Base-by-base conservation (phyloP, 2,888 invertebrate species). In the Lordiphosa andalusiaca region DNA sequence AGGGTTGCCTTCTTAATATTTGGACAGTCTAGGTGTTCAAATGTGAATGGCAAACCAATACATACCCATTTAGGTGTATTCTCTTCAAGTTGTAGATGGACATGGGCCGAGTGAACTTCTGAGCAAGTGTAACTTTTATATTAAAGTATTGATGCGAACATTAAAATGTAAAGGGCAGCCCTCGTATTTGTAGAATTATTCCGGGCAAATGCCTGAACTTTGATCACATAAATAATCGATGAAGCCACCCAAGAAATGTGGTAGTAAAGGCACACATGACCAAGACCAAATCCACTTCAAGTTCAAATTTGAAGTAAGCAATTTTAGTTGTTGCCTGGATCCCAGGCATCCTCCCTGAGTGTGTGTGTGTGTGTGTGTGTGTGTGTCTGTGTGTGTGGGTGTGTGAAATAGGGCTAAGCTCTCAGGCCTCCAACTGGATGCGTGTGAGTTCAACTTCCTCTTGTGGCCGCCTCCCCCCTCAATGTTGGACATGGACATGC, bases 381-480 rank as follows among this genome's bases (percentile, higher is more conserved):
- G n/a, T n/a, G 61, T 59, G 57, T 36, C 36, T 41, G 48, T 42
- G 42, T 38, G 46, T 55, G 78, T 74, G 78, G 78, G 78, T 78
- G 83, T 77, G 78, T 74, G 78, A 84, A 84, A 67, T 84, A 71
- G 80, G 78, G 78, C 81, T 67, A 21, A 13, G 53, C 58, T 51
- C 58, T 51, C 49, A 44, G 66, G 42, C 33, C 44, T 44, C 33
- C 13, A 33, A 13, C 13, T 21, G 33, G 48, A 35, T 54, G 72
- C 54, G 39, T 57, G 49, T 53, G 53, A 53, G 66, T 62, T 62
- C 51, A 46, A 50, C 37, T 13, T 25, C 12, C 12, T 23, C 36
- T 30, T 35, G 2, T 10, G 5, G 10, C 19, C 42, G 25, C 10
- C 13, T 19, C 21, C 44, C 44, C 47, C 36, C 37, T 48, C 46